Evolutionary conservation across 2,888 invertebrate species (phyloP), one percentile per base, ranked within the genome.

Genomic region (Diachrysia chrysitis): DNA sequence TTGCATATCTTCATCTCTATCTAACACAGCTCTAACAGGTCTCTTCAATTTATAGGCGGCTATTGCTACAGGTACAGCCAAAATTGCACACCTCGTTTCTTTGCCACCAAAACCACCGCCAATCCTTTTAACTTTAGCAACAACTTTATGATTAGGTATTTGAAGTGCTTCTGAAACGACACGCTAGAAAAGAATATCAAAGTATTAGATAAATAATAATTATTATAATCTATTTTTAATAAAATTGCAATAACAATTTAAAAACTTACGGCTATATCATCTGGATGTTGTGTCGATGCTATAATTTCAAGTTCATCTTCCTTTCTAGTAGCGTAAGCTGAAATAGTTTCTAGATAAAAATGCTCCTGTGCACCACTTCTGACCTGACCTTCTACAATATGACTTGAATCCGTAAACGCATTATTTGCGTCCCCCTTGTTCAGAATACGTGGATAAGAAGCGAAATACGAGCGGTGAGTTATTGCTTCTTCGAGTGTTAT

Each of bases 81-180:
- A 85, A 10, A 96, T 78, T 4, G 92, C 83, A 4, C 96, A 91
- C 78, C 97, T 96, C 0, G 97, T 96, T 92, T 98, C 98, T 91
- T 98, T 98, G 0, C 98, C 98, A 16, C 98, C 98, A 88, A 98
- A 98, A 56, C 98, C 98, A 37, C 98, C 98, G 1, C 98, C 98
- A 66, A 98, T 91, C 81, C 98, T 95, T 89, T 98, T 98, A 0
- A 97, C 97, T 89, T 96, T 96, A 35, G 96, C 95, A 1, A 96
- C 95, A 10, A 98, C 94, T 92, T 96, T 96, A 85, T 97, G 96
- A 69, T 96, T 96, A 0, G 97, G 96, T 67, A 98, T 94, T 48
- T 95, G 95, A 46, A 98, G 93, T 19, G 96, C 95, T 76, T 96
- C 91, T 3, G 97, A 96, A 0, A 96, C 93, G n/a, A 96, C 89